phyloP scores from a whole-genome alignment of 2,113 vertebrate genomes.

The Capricornis sumatraensis region DNA sequence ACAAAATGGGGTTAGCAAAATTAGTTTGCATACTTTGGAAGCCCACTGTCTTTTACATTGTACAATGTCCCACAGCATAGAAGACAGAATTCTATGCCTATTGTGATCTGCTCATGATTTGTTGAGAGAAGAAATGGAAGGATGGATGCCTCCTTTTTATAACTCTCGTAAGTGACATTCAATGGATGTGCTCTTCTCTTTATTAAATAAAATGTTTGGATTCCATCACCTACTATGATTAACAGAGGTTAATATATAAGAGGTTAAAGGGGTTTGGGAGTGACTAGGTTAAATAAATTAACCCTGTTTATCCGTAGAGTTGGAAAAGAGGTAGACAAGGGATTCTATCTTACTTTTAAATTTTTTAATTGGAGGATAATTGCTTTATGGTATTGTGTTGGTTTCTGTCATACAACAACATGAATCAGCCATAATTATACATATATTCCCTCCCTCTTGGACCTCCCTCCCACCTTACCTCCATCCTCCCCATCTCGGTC shows the following conservation, averaged over 20 bases:
- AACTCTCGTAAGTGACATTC: not conserved
- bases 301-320: not conserved
- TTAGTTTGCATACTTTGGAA: not conserved
- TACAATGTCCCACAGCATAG: not conserved
- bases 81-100: not conserved
- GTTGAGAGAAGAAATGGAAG: not conserved
- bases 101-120: not conserved
- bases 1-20: constrained; percentile 10
- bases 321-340: not conserved
- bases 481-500: not conserved
- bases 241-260: not conserved
- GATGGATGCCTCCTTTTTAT: not conserved
- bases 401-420: not conserved
- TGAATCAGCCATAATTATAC: not conserved
- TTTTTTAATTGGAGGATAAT: not conserved
- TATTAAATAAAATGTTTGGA: constrained; percentile 8
- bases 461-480: not conserved
- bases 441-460: not conserved
- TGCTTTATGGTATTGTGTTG: not conserved
- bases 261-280: not conserved
- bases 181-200: not conserved
- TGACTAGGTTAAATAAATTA: not conserved
- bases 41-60: not conserved
- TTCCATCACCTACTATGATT: not conserved
- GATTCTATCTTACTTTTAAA: not conserved